A percentile compares a stretch with the other conserved stretches of the same genome.
Evolutionary conservation across 2,113 vertebrate genomes (phyloP).

Genomic region (Globicephala melas): DNA sequence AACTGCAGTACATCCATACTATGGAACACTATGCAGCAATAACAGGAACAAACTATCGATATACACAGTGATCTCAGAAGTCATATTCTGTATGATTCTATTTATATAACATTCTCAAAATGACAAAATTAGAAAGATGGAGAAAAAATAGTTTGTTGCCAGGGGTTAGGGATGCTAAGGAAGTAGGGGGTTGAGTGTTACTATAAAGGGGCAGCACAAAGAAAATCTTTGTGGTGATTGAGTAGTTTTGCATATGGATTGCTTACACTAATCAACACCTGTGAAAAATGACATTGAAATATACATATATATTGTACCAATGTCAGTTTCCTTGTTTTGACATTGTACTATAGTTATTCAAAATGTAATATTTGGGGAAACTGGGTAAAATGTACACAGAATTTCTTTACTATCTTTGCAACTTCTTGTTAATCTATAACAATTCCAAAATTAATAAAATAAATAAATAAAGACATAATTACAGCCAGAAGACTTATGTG

Average conservation of each 20-base stretch:
- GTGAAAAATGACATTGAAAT: neutral
- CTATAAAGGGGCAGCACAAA: neutral
- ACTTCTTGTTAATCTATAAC: neutral
- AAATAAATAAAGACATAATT: neutral
- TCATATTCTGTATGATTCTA: neutral
- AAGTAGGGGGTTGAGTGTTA: neutral
- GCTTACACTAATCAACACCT: neutral
- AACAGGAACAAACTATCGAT: neutral
- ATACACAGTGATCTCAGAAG: neutral
- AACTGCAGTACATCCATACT: neutral
- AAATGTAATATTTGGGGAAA: neutral
- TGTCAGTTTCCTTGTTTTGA: neutral
- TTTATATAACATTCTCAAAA: neutral
- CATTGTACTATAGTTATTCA: neutral
- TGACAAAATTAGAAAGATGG: neutral
- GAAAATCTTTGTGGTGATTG: neutral
- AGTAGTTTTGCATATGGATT: neutral
- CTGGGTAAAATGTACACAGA: neutral
- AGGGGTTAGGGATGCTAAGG: neutral
- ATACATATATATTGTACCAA: neutral
- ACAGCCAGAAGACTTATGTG: neutral
- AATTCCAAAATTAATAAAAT: neutral
- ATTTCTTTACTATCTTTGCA: neutral
- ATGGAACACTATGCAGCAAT: neutral
- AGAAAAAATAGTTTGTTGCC: neutral